Conservation (phyloP, 37 sponge, comb jelly and placozoan species). For the Haliclona indistincta region DNA sequence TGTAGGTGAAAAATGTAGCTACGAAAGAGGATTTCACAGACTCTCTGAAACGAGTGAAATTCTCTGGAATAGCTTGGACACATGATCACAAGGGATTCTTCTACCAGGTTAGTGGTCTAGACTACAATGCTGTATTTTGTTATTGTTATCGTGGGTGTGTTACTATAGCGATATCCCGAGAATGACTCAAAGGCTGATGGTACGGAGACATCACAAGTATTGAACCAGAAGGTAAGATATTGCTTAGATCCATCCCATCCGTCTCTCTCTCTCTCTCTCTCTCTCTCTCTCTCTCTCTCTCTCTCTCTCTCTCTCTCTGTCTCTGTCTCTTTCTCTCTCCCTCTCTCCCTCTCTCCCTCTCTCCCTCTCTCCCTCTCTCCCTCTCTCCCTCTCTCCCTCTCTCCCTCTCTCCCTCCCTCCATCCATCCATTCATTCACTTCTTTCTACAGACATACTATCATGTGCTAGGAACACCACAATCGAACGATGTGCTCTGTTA, state of each 20-base stretch:
- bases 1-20: conserved; percentile 76
- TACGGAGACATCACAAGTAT: conserved; percentile 46
- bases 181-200: conserved; percentile 68
- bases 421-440: not conserved
- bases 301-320: conserved; percentile 3
- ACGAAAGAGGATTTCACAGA: conserved; percentile 43
- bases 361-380: not conserved
- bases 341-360: not conserved
- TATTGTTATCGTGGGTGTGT: not conserved
- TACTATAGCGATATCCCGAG: conserved; percentile 63
- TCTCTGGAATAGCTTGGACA: conserved; percentile 93
- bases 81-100: conserved; percentile 97
- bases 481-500: conserved; percentile 79
- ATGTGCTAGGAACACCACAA: conserved; percentile 72
- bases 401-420: not conserved
- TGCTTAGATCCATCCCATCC: not conserved
- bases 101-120: conserved; percentile 48
- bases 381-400: not conserved
- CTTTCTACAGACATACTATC: conserved; percentile 18
- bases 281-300: not conserved
- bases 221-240: conserved; percentile 59
- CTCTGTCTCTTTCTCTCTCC: conserved; percentile 7
- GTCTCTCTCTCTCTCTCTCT: conserved; percentile 1
- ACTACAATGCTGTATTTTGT: not conserved
- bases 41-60: conserved; percentile 81